Evolutionary conservation across 2,113 vertebrate species (phyloP), one percentile per base, ranked within the genome.

Genomic region (Poecile atricapillus): DNA sequence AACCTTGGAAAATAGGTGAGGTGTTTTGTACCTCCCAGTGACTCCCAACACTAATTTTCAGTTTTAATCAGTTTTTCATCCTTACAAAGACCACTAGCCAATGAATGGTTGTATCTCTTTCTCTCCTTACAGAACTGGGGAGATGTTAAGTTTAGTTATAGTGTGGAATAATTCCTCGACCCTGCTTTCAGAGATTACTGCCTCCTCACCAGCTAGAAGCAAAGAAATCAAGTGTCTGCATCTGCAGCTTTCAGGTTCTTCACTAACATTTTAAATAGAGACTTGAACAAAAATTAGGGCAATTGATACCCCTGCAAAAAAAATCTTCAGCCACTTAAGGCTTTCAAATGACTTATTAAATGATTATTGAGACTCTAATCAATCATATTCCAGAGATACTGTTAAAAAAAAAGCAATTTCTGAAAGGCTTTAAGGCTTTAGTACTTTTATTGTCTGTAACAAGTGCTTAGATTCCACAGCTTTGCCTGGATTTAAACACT

Each of bases 401-500:
- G 8, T 7, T 15, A 16, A 52, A 23, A 8, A 77, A 49, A 9
- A 35, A 0, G 0, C 6, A 31, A 24, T 76, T 73, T 77, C 25
- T 74, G 25, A 80, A 88, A 67, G 23, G 13, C 11, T 88, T 92
- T 65, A 65, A 62, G 55, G 20, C 8, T 64, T 47, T 28, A 63
- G 5, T 1, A 2, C 8, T 62, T n/a, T 23, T 25, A 12, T 1
- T 8, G 2, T 49, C 12, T 53, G 5, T 24, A 69, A 8, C 27
- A 59, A 75, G 44, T 14, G 5, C 18, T 90, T 73, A 30, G 7
- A 62, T 77, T 73, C 25, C 43, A 31, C 18, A 56, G 22, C 31
- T 79, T 82, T 39, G 8, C 47, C 49, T 79, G 55, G 15, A 64
- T 71, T 90, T 63, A 60, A 37, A 47, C 14, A 46, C n/a, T 73